phyloP scores from a whole-genome alignment of 2,888 invertebrate species.

The Ormia ochracea region DNA sequence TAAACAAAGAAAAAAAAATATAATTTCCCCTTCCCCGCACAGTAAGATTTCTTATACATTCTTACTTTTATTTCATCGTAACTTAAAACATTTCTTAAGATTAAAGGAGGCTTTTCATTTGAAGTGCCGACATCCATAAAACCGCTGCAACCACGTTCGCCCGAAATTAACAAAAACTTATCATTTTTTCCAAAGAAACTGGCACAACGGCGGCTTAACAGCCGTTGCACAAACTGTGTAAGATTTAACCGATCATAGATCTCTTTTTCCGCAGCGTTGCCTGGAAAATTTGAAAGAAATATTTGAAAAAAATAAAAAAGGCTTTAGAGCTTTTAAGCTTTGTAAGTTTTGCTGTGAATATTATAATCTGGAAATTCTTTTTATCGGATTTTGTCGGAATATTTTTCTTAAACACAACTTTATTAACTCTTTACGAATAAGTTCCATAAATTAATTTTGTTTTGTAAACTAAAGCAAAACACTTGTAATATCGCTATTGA shows the following conservation, averaged over 20 bases:
- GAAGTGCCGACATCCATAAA: conserved; percentile 79
- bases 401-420: too few species aligned
- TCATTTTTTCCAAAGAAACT: conserved; percentile 78
- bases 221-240: conserved; percentile 78
- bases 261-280: conserved; percentile 72
- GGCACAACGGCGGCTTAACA: conserved; percentile 78
- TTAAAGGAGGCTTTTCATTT: conserved; percentile 77
- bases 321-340: neutral
- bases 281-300: conserved; percentile 57
- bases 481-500: too few species aligned
- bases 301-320: neutral
- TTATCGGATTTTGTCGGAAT: too few species aligned
- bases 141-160: conserved; percentile 77
- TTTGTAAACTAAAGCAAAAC: too few species aligned
- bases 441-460: too few species aligned
- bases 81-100: conserved; percentile 78
- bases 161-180: conserved; percentile 76
- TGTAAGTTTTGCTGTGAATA: too few species aligned
- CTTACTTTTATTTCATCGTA: conserved; percentile 80
- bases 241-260: conserved; percentile 77
- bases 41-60: too few species aligned
- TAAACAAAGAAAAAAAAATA: conserved; percentile 22
- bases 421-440: too few species aligned
- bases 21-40: too few species aligned
- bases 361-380: too few species aligned